Evolutionary conservation across 2,888 invertebrate species (phyloP).

Genomic region (Acronicta leporina): DNA sequence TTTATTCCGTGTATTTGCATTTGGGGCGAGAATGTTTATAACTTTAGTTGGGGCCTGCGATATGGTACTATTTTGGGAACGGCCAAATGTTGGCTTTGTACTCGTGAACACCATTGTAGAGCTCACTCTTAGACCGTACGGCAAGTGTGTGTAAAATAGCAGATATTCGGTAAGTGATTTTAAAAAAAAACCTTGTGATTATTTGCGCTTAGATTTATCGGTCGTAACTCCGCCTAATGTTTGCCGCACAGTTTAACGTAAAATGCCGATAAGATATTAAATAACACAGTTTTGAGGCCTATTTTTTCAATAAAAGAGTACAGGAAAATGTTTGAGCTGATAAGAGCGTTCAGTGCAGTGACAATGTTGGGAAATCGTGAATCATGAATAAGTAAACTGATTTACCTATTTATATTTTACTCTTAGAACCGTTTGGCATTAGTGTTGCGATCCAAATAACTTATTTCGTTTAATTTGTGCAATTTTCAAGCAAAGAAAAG

Average conservation of each 20-base stretch:
- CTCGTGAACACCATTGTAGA: conserved; percentile 73
- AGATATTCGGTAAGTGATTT: conserved; percentile 53
- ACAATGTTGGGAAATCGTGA: conserved; percentile 38
- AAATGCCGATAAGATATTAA: conserved; percentile 60
- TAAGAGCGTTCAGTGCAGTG: conserved; percentile 26
- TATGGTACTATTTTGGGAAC: conserved; percentile 85
- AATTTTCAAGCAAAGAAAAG: conserved; percentile 34
- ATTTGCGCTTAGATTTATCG: conserved; percentile 67
- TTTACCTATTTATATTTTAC: conserved; percentile 3
- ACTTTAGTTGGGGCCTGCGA: conserved; percentile 84
- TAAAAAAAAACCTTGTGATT: conserved; percentile 50
- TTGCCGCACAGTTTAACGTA: conserved; percentile 55
- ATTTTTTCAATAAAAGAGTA: conserved; percentile 48
- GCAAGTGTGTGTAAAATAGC: conserved; percentile 38
- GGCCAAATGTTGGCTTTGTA: conserved; percentile 81
- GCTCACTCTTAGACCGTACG: conserved; percentile 43
- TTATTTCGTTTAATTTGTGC: background rate
- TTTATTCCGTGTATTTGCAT: conserved; percentile 69
- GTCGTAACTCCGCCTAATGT: conserved; percentile 71
- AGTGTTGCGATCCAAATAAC: conserved; percentile 12
- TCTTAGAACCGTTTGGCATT: conserved; percentile 3
- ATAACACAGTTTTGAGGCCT: conserved; percentile 53
- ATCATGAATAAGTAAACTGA: conserved; percentile 18
- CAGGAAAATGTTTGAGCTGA: conserved; percentile 45
- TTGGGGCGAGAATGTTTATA: conserved; percentile 81